Percentiles rank a stretch among this genome's conserved stretches.
phyloP scores from a whole-genome alignment of 1,140 invertebrate species.

The Penaeus indicus region DNA sequence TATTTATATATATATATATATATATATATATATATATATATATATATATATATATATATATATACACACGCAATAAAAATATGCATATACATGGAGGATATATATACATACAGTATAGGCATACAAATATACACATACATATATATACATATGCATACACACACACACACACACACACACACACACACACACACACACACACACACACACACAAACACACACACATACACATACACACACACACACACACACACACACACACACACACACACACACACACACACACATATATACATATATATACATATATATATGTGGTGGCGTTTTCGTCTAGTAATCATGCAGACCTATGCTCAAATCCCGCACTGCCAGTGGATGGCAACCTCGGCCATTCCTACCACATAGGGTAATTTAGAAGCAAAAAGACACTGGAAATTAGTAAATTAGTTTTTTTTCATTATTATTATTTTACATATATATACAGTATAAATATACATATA shows the following conservation, averaged over 20 bases:
- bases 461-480: too few relatives aligned
- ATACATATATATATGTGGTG: too few relatives aligned
- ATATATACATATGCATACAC: neutral
- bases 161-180: neutral
- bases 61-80: constrained; percentile 1
- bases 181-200: constrained; percentile 23
- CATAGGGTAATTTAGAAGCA: too few relatives aligned
- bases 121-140: neutral
- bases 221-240: neutral
- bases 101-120: neutral
- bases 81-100: neutral
- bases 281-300: too few relatives aligned
- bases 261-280: neutral
- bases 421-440: too few relatives aligned
- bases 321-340: too few relatives aligned
- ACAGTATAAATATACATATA: too few relatives aligned
- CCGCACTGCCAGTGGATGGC: too few relatives aligned
- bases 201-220: constrained; percentile 3
- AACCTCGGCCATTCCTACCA: too few relatives aligned
- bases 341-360: too few relatives aligned
- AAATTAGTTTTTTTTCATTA: too few relatives aligned
- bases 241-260: neutral
- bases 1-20: neutral
- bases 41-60: constrained; percentile 12
- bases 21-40: neutral